These are phyloP conservation scores for Desoria tigrina DNA, from an alignment of 2,888 invertebrate genomes.

Conservation along the genomic window DNA sequence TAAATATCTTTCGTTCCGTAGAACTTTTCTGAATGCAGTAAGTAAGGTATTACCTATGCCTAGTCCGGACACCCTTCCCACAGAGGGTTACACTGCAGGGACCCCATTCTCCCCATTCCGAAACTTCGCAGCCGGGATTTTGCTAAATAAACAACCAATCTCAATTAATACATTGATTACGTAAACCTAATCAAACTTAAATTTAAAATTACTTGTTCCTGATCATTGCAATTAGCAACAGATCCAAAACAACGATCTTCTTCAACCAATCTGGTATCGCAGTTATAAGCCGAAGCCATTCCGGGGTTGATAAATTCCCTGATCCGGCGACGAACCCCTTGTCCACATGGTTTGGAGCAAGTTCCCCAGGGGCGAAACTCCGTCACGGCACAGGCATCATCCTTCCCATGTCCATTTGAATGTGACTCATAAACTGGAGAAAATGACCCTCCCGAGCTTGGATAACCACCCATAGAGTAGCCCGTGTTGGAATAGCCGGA, in stretches of 20 bases:
- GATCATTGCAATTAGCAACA: constrained; percentile 9
- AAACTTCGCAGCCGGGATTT: constrained; percentile 59
- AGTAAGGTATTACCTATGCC: constrained; percentile 50
- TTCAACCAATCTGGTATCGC: constrained; percentile 55
- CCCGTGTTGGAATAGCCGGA: background rate
- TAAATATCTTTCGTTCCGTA: background rate
- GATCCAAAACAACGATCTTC: constrained; percentile 13
- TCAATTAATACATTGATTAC: too few relatives aligned
- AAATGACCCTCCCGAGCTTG: constrained; percentile 1
- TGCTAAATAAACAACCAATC: background rate
- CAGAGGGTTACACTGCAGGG: constrained; percentile 59
- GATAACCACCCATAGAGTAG: background rate
- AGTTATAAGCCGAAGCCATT: constrained; percentile 63
- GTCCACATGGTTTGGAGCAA: constrained; percentile 60
- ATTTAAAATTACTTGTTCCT: constrained; percentile 2
- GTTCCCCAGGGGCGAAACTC: constrained; percentile 59
- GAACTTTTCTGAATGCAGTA: background rate
- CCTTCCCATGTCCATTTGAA: background rate
- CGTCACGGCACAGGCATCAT: constrained; percentile 58
- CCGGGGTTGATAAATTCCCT: constrained; percentile 62
- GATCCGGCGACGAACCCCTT: constrained; percentile 62
- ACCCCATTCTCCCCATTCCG: constrained; percentile 59
- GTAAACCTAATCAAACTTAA: too few relatives aligned
- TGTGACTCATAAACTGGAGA: background rate
- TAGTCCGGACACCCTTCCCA: constrained; percentile 61